Base-by-base conservation (phyloP, 30 jellyfish, hydroid and myxozoan genomes). In the Cassiopea xamachana region DNA sequence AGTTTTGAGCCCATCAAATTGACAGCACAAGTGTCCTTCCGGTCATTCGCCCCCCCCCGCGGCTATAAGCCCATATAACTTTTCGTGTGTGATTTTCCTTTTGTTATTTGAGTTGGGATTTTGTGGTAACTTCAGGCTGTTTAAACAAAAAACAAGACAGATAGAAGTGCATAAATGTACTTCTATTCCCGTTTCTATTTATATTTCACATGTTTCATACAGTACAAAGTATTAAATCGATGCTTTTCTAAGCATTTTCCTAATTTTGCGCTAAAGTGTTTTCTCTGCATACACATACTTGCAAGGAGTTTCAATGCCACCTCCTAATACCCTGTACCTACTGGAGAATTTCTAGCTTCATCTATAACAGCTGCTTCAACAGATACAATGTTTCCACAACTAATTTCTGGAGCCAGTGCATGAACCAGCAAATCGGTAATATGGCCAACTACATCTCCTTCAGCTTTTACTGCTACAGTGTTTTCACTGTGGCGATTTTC, bases 291-390 rank as follows among this genome's bases (percentile, higher is more conserved):
- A 69, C 7, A 69, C 78, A 69, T 69, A 69, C 78, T 69, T 69
- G 78, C 78, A 69, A 69, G n/a, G 48, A 69, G 78, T 69, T 69
- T 14, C n/a, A 69, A 69, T 69, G 78, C 78, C 45, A 69, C 48
- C 78, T 69, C 78, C 78, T 69, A 43, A 69, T 69, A 69, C 78
- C 78, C 78, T 69, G 78, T 69, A 69, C 78, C 78, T 69, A 4
- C 78, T 69, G 48, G 78, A 69, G 78, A 8, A 69, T 69, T 69
- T 69, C 78, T 69, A 69, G 78, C n/a, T 69, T 43, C 78, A 18
- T 69, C 48, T 69, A n/a, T 14, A 69, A 69, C 78, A n/a, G 0
- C n/a, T 69, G 78, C 78, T 69, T 14, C 78, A 69, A 69, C 78
- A 69, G 78, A 69, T 69, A 69, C 78, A 69, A 69, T 18, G 45